Conservation (phyloP, 2,113 vertebrate genomes). For the Empidonax alnorum region DNA sequence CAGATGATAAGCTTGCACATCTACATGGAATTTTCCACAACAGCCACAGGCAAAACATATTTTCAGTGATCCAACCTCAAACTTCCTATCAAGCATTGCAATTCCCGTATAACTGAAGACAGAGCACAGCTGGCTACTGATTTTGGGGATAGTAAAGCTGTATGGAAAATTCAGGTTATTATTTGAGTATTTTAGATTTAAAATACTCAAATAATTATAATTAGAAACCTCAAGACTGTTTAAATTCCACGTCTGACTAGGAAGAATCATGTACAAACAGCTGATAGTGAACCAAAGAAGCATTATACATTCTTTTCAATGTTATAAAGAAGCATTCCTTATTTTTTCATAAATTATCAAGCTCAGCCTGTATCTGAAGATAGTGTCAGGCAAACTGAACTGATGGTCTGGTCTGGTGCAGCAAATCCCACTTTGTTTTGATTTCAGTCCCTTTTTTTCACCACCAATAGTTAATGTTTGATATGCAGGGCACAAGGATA, state of each 20-base stretch:
- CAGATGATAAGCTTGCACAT: slow-evolving; percentile 32
- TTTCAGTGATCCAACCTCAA: slow-evolving; percentile 37
- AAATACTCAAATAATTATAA: neutral
- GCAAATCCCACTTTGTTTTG: neutral
- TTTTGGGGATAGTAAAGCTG: neutral
- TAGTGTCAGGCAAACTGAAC: neutral
- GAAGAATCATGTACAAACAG: neutral
- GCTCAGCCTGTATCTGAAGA: neutral
- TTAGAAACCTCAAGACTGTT: neutral
- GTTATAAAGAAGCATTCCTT: neutral
- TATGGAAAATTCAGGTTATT: neutral
- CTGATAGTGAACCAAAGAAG: neutral
- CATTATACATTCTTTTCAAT: neutral
- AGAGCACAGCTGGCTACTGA: slow-evolving; percentile 2
- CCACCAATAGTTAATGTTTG: slow-evolving; percentile 21
- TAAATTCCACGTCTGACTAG: neutral
- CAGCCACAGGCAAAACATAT: slow-evolving; percentile 7
- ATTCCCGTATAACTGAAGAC: neutral
- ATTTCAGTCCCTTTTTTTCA: neutral
- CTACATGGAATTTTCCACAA: slow-evolving; percentile 33
- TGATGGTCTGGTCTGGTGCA: neutral
- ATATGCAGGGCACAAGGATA: slow-evolving; percentile 32
- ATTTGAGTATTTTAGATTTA: neutral
- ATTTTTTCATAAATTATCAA: neutral
- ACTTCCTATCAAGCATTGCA: slow-evolving; percentile 14